Evolutionary conservation across 1,140 invertebrate species (phyloP).

Genomic region (Polypedilum pembai): DNA sequence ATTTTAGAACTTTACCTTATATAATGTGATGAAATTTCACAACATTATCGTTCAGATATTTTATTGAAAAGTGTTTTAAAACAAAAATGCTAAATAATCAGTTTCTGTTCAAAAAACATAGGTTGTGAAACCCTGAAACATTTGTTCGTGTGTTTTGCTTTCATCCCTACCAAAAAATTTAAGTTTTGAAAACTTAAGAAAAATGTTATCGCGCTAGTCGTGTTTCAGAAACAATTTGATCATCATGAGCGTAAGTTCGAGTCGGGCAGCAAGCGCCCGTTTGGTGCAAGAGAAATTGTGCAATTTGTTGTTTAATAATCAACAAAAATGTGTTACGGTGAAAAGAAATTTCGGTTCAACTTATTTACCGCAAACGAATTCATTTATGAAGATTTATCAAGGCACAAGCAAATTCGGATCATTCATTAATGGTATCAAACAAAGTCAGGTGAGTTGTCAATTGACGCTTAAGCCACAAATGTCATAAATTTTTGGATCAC

Average conservation of each 20-base stretch:
- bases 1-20: too few species aligned
- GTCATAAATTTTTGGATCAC: not conserved
- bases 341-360: constrained; percentile 22
- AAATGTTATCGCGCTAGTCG: constrained; percentile 40
- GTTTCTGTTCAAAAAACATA: not conserved
- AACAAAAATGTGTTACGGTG: constrained; percentile 22
- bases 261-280: constrained; percentile 61
- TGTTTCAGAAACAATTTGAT: constrained; percentile 60
- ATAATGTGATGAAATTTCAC: too few species aligned
- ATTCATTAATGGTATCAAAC: constrained; percentile 8
- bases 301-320: constrained; percentile 46
- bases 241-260: constrained; percentile 69
- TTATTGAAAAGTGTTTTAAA: too few species aligned
- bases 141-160: constrained; percentile 22
- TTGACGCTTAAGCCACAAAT: not conserved
- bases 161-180: constrained; percentile 37
- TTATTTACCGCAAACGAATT: constrained; percentile 1
- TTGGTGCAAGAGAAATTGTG: constrained; percentile 61
- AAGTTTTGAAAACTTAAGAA: constrained; percentile 31
- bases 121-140: not conserved
- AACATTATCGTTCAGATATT: too few species aligned
- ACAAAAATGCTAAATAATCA: too few species aligned
- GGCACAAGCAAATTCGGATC: constrained; percentile 17
- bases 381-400: constrained; percentile 19
- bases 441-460: constrained; percentile 21